Percentiles rank a stretch among this genome's conserved stretches.
These are phyloP conservation scores for Apostichopus leukothele DNA, from an alignment of 53 echinoderm and acorn worm genomes.

Conservation along the genomic window DNA sequence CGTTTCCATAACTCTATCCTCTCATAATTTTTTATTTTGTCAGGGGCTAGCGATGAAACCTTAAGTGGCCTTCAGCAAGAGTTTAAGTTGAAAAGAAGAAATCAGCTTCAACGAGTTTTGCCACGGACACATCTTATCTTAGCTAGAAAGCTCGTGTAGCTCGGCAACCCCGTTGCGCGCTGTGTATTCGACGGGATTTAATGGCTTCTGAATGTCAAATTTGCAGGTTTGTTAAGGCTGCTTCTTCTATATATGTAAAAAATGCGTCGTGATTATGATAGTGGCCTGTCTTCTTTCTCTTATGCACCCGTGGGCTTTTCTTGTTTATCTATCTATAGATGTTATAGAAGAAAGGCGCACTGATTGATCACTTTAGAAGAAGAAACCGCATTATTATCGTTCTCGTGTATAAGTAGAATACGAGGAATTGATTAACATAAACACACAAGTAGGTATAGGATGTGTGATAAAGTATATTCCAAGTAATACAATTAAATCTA, in stretches of 20 bases:
- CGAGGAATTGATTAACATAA: no score
- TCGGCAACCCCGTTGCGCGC: not conserved
- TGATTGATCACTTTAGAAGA: no score
- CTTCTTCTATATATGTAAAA: not conserved
- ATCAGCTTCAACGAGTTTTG: slow-evolving; percentile 6
- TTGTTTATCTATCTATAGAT: no score
- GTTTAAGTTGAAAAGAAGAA: not conserved
- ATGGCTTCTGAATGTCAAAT: slow-evolving; percentile 40
- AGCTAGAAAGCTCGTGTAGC: not conserved
- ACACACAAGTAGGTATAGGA: no score
- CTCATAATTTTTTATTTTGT: not conserved
- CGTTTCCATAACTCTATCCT: not conserved
- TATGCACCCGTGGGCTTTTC: no score
- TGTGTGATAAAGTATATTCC: no score
- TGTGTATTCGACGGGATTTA: slow-evolving; percentile 11
- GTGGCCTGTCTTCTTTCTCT: no score
- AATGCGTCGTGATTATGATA: not conserved
- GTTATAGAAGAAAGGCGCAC: no score
- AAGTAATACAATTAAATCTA: no score
- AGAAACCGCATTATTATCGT: no score
- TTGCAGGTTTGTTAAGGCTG: slow-evolving; percentile 12
- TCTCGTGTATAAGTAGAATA: no score
- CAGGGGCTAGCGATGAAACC: not conserved
- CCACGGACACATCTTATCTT: not conserved
- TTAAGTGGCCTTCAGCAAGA: not conserved